Conservation (phyloP, 2,797 vertebrate species). For the Lagocephalus sceleratus region DNA sequence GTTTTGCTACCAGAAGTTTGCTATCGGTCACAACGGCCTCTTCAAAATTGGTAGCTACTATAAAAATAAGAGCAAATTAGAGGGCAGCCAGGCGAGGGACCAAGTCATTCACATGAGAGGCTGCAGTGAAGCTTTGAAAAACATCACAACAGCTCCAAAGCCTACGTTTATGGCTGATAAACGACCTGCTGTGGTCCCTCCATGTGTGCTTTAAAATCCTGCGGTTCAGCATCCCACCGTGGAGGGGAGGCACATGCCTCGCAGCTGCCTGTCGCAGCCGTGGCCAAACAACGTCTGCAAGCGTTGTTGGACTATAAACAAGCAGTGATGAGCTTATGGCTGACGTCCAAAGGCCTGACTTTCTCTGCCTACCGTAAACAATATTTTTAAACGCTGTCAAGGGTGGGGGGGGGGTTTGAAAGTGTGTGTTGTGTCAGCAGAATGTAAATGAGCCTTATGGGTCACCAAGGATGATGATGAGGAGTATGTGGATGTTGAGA, state of each 20-base stretch:
- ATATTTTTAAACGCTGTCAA: neutral
- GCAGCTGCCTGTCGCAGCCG: constrained; percentile 35
- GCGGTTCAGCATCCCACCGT: constrained; percentile 32
- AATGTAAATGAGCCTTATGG: no score
- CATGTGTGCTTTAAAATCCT: constrained; percentile 26
- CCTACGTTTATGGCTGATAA: constrained; percentile 34
- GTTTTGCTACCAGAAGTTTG: constrained; percentile 26
- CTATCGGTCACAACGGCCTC: constrained; percentile 44
- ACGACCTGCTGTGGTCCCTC: constrained; percentile 26
- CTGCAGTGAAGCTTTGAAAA: constrained; percentile 25
- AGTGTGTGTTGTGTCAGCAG: no score
- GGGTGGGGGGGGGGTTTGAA: neutral
- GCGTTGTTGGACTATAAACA: constrained; percentile 15
- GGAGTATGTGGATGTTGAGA: no score
- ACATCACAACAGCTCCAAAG: constrained; percentile 46
- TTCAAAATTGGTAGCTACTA: constrained; percentile 62
- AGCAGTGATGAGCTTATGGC: constrained; percentile 15
- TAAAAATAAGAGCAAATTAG: constrained; percentile 60
- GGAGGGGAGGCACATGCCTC: constrained; percentile 23
- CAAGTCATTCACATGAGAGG: constrained; percentile 26
- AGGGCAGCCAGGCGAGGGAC: constrained; percentile 30
- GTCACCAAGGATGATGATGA: no score
- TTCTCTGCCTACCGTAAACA: neutral
- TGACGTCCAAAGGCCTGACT: neutral
- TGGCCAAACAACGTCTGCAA: constrained; percentile 7